Conservation (phyloP, 2,113 vertebrate genomes). For the Macaca nemestrina region DNA sequence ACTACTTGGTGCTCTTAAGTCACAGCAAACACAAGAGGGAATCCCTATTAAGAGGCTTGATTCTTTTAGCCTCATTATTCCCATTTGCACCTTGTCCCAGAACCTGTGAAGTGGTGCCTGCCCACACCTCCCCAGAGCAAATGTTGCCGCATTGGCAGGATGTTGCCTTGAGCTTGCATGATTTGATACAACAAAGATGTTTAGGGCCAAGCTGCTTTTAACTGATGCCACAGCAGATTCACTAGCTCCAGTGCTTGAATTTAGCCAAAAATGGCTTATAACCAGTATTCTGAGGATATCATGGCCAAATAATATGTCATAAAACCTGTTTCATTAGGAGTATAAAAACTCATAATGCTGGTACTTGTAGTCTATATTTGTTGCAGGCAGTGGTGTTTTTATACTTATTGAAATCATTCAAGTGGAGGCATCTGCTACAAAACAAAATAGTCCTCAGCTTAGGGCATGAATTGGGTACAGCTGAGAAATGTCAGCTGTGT, state of each 20-base stretch:
- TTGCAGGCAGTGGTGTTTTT: constrained; percentile 83
- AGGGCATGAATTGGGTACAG: constrained; percentile 81
- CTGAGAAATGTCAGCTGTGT: constrained; percentile 88
- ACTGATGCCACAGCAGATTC: constrained; percentile 63
- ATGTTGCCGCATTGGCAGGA: constrained; percentile 68
- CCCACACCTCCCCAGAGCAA: constrained; percentile 67
- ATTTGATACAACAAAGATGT: constrained; percentile 80
- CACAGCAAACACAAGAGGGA: constrained; percentile 45
- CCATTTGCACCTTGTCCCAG: constrained; percentile 71
- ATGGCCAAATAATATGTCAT: constrained; percentile 63
- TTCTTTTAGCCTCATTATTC: constrained; percentile 73
- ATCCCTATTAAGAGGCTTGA: constrained; percentile 56
- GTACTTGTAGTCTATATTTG: constrained; percentile 81
- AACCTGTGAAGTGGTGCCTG: constrained; percentile 69
- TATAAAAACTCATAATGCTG: constrained; percentile 74
- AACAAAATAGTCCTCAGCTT: constrained; percentile 82
- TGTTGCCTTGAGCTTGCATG: constrained; percentile 61
- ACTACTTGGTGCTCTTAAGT: constrained; percentile 32
- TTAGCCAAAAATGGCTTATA: constrained; percentile 77
- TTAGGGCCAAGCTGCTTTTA: constrained; percentile 79
- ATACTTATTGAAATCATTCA: constrained; percentile 82
- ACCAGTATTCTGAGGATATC: constrained; percentile 77
- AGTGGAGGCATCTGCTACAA: constrained; percentile 86
- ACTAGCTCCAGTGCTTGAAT: constrained; percentile 71
- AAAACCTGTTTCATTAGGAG: constrained; percentile 67